phyloP scores from a whole-genome alignment of 2,797 vertebrate species.

The Fringilla coelebs region DNA sequence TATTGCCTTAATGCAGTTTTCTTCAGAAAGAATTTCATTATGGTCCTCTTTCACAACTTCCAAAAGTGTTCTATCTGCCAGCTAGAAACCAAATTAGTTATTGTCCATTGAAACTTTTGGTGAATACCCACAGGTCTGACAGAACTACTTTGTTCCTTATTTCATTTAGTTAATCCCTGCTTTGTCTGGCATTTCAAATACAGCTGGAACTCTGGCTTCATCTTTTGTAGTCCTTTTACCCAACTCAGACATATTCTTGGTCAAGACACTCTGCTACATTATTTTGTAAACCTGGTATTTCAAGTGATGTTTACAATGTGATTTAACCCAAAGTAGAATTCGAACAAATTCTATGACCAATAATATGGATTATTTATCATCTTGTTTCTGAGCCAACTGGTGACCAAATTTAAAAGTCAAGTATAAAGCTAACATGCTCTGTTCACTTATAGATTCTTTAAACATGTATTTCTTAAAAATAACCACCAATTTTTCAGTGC shows the following conservation, averaged over 20 bases:
- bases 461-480: not conserved
- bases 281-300: not conserved
- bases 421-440: not conserved
- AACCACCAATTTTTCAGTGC: not conserved
- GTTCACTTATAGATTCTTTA: not conserved
- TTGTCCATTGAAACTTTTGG: not conserved
- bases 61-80: not conserved
- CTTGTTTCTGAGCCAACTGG: not conserved
- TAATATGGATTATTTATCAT: not conserved
- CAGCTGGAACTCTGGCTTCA: not conserved
- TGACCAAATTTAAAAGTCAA: not conserved
- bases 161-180: not conserved
- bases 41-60: not conserved
- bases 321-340: not conserved
- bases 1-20: not conserved
- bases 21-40: not conserved
- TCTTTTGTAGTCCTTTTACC: not conserved
- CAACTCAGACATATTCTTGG: not conserved
- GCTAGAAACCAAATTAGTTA: not conserved
- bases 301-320: not conserved
- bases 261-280: not conserved
- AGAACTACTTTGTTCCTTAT: not conserved
- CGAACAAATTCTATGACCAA: not conserved
- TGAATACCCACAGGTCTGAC: not conserved
- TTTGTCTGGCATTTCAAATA: not conserved